Evolutionary conservation across 2,113 vertebrate genomes (phyloP), one percentile per base, ranked within the genome.

Genomic region (Anhinga anhinga): DNA sequence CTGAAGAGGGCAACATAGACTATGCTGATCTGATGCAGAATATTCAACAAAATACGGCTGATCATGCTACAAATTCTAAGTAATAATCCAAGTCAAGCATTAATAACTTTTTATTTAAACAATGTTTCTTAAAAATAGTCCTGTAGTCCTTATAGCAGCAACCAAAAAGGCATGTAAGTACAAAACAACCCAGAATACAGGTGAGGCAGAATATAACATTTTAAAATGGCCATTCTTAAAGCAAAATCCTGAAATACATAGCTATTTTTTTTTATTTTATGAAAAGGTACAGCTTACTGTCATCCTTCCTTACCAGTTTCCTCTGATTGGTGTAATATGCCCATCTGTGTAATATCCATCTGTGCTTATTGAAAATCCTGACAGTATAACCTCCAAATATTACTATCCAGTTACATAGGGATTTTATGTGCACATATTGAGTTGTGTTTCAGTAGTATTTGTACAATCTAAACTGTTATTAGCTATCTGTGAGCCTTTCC

Each of bases 91-190:
- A 86, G 88, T 66, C 42, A 92, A 93, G 82, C 67, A 72, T 71
- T 21, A 90, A 85, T 90, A 91, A 61, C 44, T 77, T 93, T 88
- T 91, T 94, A 95, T 94, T 85, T 53, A 77, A 91, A 96, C 53
- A 92, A 83, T 34, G 26, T 72, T 80, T 80, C 78, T 85, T 83
- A 95, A 86, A 90, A 84, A 95, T 32, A 97, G 77, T 62, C 82
- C 50, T 74, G 27, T 77, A 93, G 58, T 88, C 58, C 86, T 82
- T 76, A 69, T 93, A 98, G 96, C 95, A 97, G 96, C 95, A 98
- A 98, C 92, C 67, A 88, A 92, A 98, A 98, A 95, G 74, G 62
- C 84, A 97, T 29, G 0, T 65, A 77, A 93, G 45, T 93, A 81
- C 86, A 40, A 85, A 98, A 95, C 26, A 86, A 95, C 12, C 19